Conservation (phyloP, 1,140 invertebrate species). For the Ylistrum balloti region DNA sequence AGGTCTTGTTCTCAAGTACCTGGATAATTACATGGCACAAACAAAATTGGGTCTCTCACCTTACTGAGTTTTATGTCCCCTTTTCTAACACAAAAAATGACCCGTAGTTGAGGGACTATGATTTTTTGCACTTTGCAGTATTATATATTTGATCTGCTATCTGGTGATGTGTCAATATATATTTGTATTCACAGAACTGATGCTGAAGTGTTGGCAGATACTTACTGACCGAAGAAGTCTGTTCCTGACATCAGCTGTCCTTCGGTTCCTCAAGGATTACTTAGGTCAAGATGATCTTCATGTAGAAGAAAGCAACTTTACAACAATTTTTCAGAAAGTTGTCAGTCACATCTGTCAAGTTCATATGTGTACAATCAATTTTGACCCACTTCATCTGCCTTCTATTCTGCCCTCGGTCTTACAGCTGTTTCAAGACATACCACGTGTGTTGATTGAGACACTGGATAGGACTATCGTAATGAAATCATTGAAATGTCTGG, state of each 20-base stretch:
- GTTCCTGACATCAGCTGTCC: neutral
- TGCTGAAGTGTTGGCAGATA: neutral
- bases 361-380: no score
- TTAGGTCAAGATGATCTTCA: neutral
- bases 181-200: neutral
- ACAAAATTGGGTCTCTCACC: no score
- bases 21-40: no score
- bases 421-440: neutral
- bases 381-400: neutral
- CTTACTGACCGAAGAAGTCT: neutral
- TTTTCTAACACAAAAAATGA: no score
- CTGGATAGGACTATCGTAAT: neutral
- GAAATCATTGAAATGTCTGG: neutral
- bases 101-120: no score
- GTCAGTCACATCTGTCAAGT: neutral
- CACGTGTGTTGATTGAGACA: neutral
- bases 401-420: neutral
- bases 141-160: no score
- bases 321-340: neutral
- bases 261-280: neutral
- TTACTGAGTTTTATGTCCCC: no score
- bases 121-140: no score
- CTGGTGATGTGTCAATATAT: no score
- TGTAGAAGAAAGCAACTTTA: neutral
- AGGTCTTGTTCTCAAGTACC: no score